Conservation (phyloP, 2,113 vertebrate species). For the Sarotherodon lohbergeri region DNA sequence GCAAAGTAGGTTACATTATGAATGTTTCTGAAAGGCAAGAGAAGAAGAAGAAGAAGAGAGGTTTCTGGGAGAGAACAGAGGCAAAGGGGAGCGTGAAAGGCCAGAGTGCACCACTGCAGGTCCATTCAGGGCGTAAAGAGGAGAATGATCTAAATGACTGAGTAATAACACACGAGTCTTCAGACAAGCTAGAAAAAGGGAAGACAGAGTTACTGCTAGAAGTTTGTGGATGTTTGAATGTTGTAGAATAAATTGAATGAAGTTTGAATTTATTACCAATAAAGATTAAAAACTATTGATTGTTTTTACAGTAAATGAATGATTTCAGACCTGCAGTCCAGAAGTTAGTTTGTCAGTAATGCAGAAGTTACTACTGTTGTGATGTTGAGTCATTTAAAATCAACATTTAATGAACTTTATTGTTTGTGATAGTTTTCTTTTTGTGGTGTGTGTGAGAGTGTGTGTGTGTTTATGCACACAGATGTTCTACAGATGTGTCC, state of each 20-base stretch:
- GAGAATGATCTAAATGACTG: background rate
- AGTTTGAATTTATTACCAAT: background rate
- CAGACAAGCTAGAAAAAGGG: fast-evolving
- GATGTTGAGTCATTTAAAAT: background rate
- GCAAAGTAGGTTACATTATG: background rate
- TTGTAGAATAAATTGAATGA: fast-evolving
- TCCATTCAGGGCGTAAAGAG: background rate
- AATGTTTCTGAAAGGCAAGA: background rate
- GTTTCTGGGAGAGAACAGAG: fast-evolving
- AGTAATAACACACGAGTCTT: background rate
- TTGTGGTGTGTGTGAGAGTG: background rate
- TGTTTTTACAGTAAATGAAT: background rate
- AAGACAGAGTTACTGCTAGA: fast-evolving
- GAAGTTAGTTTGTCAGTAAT: no score
- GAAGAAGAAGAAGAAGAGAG: background rate
- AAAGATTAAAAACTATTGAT: background rate
- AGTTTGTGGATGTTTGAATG: background rate
- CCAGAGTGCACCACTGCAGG: background rate
- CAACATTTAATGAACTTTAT: fast-evolving
- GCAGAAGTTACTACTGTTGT: background rate
- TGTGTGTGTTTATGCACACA: background rate
- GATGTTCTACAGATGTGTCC: background rate
- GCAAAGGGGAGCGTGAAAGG: background rate
- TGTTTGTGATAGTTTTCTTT: background rate
- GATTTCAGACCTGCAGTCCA: background rate